phyloP scores from a whole-genome alignment of 2,113 vertebrate species.

The Aramus guarauna region DNA sequence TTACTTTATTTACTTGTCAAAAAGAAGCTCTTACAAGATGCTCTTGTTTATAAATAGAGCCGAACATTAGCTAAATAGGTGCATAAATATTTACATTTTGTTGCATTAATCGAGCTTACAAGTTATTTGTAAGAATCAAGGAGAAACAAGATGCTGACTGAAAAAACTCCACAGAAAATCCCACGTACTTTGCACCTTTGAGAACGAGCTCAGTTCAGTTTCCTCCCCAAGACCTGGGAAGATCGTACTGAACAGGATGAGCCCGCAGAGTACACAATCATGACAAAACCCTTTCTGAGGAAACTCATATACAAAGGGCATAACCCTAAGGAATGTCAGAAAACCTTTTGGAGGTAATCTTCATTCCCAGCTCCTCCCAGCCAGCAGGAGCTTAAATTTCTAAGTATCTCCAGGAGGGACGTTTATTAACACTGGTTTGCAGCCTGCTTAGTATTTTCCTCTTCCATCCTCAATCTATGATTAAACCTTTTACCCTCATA shows the following conservation, averaged over 20 bases:
- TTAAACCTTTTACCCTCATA: conserved; percentile 26
- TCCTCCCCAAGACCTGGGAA: neutral
- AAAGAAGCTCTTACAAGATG: conserved; percentile 31
- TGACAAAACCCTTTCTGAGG: neutral
- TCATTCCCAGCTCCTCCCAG: neutral
- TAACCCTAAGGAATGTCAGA: neutral
- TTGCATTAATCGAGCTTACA: conserved; percentile 20
- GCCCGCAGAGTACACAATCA: neutral
- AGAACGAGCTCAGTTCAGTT: neutral
- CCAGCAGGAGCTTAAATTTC: neutral
- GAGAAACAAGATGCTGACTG: neutral
- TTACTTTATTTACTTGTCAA: conserved; percentile 29
- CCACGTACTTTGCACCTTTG: neutral
- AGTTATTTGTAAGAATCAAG: conserved; percentile 7
- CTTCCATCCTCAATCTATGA: neutral
- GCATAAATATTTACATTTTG: conserved; percentile 61
- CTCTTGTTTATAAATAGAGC: conserved; percentile 42
- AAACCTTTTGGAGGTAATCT: neutral
- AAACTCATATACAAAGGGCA: neutral
- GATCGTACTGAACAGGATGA: neutral
- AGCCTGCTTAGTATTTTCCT: neutral
- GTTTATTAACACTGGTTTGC: neutral
- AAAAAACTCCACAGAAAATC: neutral
- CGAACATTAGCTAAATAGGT: conserved; percentile 27
- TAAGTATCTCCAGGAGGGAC: neutral